Evolutionary conservation across 2,888 invertebrate species (phyloP).

Genomic region (Busseola fusca): DNA sequence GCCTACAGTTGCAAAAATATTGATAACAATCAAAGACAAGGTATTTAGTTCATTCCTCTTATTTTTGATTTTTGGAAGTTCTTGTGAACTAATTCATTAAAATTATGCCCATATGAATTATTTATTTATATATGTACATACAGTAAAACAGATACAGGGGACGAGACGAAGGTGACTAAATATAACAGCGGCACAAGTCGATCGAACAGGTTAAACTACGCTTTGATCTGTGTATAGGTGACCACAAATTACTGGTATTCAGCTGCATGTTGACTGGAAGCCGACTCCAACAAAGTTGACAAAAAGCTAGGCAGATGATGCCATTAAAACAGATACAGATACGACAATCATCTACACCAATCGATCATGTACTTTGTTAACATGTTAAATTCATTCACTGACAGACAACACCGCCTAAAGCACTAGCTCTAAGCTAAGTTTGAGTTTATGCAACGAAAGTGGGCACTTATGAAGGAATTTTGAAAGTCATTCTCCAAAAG

Average conservation of each 20-base stretch:
- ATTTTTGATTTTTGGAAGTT: neutral
- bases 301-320: neutral
- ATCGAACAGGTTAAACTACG: neutral
- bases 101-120: neutral
- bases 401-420: neutral
- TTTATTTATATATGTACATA: neutral
- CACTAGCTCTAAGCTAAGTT: neutral
- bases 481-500: neutral
- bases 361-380: neutral
- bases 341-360: neutral
- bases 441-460: neutral
- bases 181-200: neutral
- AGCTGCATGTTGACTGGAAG: neutral
- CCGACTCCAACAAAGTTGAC: no score
- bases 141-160: neutral
- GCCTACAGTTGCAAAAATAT: slow-evolving; percentile 90
- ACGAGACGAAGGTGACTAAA: neutral
- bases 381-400: neutral
- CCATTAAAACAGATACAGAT: neutral
- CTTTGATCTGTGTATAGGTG: neutral
- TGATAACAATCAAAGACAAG: slow-evolving; percentile 70
- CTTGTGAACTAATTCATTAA: neutral
- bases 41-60: slow-evolving; percentile 63
- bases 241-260: neutral
- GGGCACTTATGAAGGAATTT: neutral